A percentile compares a stretch with the other conserved stretches of the same genome.
Conservation (phyloP, 2,888 invertebrate species). For the Junonia oenone region DNA sequence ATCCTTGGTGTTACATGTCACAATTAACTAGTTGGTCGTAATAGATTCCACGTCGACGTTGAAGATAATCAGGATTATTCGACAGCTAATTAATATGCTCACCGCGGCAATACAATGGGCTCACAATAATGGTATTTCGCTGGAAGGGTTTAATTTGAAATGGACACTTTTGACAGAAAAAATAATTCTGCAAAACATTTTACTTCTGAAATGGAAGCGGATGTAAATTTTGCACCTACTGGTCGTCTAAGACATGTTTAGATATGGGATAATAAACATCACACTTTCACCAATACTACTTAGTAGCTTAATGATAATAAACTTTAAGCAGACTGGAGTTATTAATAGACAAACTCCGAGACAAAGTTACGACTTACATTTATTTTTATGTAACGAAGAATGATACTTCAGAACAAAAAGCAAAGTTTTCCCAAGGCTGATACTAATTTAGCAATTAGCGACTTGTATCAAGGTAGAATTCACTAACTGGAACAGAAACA, state of each 20-base stretch:
- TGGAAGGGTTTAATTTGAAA: conserved; percentile 9
- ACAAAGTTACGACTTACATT: too few species aligned
- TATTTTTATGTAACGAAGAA: too few species aligned
- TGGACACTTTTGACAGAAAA: conserved; percentile 9
- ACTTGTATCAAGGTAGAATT: neutral
- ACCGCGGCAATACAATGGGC: neutral
- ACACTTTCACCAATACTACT: too few species aligned
- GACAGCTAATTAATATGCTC: conserved; percentile 27
- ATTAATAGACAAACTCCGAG: too few species aligned
- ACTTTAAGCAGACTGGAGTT: too few species aligned
- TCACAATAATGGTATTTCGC: conserved; percentile 2
- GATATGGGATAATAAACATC: too few species aligned
- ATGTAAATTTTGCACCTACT: too few species aligned
- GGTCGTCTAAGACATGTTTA: too few species aligned
- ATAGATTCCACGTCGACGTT: conserved; percentile 15
- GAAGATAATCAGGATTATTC: conserved; percentile 26
- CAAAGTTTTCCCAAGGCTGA: too few species aligned
- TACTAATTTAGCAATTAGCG: too few species aligned
- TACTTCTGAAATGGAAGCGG: neutral
- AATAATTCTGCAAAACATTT: neutral
- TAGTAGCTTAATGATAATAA: too few species aligned
- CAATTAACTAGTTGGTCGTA: conserved; percentile 8
- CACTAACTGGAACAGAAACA: neutral
- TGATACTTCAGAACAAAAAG: too few species aligned
- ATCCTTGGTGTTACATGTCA: neutral